Conservation (phyloP, 2,113 vertebrate species). For the Grantiella picta region DNA sequence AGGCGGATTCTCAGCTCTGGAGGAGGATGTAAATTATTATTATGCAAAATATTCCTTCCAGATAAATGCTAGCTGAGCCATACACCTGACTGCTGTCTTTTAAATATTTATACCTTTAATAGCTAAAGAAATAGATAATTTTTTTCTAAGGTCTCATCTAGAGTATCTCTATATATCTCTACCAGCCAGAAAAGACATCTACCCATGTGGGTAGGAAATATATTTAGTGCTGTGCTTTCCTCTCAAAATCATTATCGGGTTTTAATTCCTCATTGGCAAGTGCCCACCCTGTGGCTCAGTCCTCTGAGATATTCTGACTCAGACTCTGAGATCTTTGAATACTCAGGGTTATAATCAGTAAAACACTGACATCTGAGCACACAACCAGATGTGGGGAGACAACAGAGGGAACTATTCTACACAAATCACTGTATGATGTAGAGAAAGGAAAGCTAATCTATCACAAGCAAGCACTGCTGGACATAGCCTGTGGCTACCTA, state of each 20-base stretch:
- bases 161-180: not conserved
- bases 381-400: not conserved
- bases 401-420: not conserved
- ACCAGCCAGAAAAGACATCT: not conserved
- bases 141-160: not conserved
- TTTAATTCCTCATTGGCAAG: not conserved
- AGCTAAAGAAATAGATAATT: not conserved
- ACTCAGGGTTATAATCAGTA: not conserved
- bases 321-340: not conserved
- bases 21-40: not conserved
- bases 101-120: not conserved
- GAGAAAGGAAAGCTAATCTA: not conserved
- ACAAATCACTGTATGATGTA: not conserved
- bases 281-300: not conserved
- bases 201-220: not conserved
- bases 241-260: not conserved
- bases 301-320: not conserved
- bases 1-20: not conserved
- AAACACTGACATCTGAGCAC: not conserved
- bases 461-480: not conserved
- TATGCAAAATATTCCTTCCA: not conserved
- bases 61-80: not conserved
- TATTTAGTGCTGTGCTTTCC: not conserved
- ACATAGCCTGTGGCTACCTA: not conserved
- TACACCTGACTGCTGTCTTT: not conserved